Evolutionary conservation across 2,797 vertebrate genomes (phyloP), one percentile per base, ranked within the genome.

Genomic region (Gastrophryne carolinensis): DNA sequence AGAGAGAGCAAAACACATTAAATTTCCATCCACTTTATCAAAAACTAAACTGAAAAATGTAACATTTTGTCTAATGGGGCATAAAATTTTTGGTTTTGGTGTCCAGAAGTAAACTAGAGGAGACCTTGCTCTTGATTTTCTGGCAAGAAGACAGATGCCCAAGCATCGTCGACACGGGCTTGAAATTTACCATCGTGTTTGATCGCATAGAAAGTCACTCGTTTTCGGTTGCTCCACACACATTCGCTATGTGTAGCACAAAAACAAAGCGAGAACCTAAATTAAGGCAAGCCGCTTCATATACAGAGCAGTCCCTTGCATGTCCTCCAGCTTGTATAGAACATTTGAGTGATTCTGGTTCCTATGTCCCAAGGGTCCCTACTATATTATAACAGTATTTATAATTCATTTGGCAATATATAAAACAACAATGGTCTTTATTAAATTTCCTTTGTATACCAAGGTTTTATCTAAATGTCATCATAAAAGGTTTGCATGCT

Each of bases 381-480:
- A 37, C 49, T 49, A 8, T 12, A 30, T 49, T 19, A 49, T 30
- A 49, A 65, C 34, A 13, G 13, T 50, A 21, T 35, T 9, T 35
- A 71, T 49, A 27, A 24, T 61, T 60, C 15, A 61, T 34, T 62
- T 23, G 56, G 3, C 29, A 34, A 49, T 72, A 50, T 62, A 74
- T 58, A 58, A 47, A 50, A 47, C 2, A 17, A 3, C 4, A n/a
- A 6, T 13, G 15, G 11, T 7, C 27, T 53, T 66, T 66, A 58
- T 58, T 58, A 21, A 2, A 47, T 34, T 73, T 27, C 29, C 15
- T 50, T 72, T 80, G 49, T 10, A 15, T 8, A 27, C 1, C 13
- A 13, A 15, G 2, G 1, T 29, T 35, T 44, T 50, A 13, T 29
- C 29, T 41, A 17, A 6, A 3, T 5, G 30, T 66, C 13, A n/a